Evolutionary conservation across 2,888 invertebrate genomes (phyloP).

Genomic region (Cerastis rubricosa): DNA sequence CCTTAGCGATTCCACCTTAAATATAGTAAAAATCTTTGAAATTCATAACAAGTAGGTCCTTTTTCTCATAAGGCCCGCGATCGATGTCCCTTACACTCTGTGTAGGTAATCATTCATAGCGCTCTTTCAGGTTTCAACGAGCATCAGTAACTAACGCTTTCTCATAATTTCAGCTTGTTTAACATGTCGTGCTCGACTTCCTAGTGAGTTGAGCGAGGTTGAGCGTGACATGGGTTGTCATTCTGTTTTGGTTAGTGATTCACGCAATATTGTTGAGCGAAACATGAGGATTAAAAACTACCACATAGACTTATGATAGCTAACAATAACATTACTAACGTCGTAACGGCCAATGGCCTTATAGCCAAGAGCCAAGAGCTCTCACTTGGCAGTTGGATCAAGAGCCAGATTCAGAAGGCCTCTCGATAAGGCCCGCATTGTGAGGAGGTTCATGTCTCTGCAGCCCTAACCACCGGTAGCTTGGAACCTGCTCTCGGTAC

Average conservation of each 20-base stretch:
- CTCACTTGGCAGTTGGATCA: too few relatives aligned
- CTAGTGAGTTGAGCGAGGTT: conserved; percentile 27
- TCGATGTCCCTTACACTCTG: not conserved
- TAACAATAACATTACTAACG: not conserved
- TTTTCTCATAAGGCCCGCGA: not conserved
- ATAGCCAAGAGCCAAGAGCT: too few relatives aligned
- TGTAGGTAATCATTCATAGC: conserved; percentile 34
- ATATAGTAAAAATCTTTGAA: not conserved
- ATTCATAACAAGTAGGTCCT: too few relatives aligned
- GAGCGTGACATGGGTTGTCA: conserved; percentile 12
- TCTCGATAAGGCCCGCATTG: too few relatives aligned
- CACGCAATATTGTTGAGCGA: not conserved
- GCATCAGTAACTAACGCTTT: conserved; percentile 58
- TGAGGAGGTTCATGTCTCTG: too few relatives aligned
- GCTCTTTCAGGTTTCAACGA: conserved; percentile 49
- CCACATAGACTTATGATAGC: not conserved
- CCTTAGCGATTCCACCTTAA: too few relatives aligned
- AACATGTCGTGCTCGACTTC: conserved; percentile 43
- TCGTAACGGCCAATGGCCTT: too few relatives aligned
- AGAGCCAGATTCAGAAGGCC: too few relatives aligned
- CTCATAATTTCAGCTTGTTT: conserved; percentile 60
- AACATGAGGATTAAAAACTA: not conserved
- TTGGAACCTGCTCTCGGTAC: too few relatives aligned
- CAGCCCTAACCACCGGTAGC: too few relatives aligned
- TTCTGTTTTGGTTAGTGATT: not conserved